These are phyloP conservation scores for Salminus brasiliensis DNA, from an alignment of 2,113 vertebrate species.

Conservation along the genomic window DNA sequence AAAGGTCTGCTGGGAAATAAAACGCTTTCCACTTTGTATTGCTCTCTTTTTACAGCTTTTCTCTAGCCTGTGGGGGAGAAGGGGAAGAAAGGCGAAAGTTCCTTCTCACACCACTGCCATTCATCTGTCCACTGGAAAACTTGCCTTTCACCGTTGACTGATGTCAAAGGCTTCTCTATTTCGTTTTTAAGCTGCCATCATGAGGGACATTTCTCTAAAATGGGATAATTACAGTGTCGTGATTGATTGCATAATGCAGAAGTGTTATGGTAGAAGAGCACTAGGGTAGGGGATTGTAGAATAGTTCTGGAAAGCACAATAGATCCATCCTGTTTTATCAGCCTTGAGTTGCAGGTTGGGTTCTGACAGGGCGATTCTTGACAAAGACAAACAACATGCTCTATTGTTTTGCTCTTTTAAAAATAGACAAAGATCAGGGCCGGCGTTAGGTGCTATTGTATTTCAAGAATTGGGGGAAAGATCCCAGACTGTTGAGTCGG, in stretches of 20 bases:
- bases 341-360: not conserved
- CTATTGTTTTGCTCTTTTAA: conserved; percentile 32
- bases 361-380: not conserved
- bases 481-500: conserved; percentile 2
- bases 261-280: not conserved
- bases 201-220: not conserved
- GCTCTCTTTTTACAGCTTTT: conserved; percentile 7
- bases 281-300: not conserved
- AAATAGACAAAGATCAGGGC: conserved; percentile 21
- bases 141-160: conserved; percentile 7
- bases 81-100: conserved; percentile 6
- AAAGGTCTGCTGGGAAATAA: conserved; percentile 31
- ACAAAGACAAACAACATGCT: not conserved
- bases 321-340: not conserved
- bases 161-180: conserved; percentile 14
- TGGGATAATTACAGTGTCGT: not conserved
- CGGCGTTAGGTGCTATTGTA: conserved; percentile 4
- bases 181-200: conserved; percentile 21
- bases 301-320: not conserved
- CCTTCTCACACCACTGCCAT: conserved; percentile 41
- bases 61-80: conserved; percentile 26
- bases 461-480: conserved; percentile 16
- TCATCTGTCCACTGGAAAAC: conserved; percentile 21
- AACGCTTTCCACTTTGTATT: conserved; percentile 19
- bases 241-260: not conserved